Conservation (phyloP, 1,140 invertebrate genomes). For the Lordiphosa clarofinis region DNA sequence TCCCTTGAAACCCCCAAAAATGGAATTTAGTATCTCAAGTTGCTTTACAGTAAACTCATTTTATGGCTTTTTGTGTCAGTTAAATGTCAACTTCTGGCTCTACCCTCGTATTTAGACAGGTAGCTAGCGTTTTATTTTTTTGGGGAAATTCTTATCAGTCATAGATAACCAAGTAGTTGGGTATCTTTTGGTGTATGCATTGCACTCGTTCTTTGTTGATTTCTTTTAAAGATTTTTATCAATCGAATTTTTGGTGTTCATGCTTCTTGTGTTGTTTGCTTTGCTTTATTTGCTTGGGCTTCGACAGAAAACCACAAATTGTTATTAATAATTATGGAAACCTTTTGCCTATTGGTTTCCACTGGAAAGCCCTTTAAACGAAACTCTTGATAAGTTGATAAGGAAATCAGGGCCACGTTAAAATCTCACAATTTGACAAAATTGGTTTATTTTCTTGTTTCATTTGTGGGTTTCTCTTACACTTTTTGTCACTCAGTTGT, state of each 20-base stretch:
- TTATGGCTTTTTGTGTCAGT: too few relatives aligned
- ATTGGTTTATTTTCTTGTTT: slow-evolving; percentile 1
- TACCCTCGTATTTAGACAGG: slow-evolving; percentile 35
- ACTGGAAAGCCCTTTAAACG: slow-evolving; percentile 18
- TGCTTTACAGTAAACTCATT: too few relatives aligned
- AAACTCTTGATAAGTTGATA: slow-evolving; percentile 26
- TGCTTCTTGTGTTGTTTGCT: slow-evolving; percentile 36
- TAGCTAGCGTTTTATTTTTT: slow-evolving; percentile 26
- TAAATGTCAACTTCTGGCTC: background rate
- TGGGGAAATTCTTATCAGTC: slow-evolving; percentile 38
- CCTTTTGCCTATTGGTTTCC: slow-evolving; percentile 43
- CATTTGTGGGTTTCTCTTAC: slow-evolving; percentile 4
- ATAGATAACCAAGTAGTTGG: slow-evolving; percentile 27
- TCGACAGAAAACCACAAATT: slow-evolving; percentile 12
- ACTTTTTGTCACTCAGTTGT: slow-evolving; percentile 36
- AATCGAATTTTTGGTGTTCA: slow-evolving; percentile 19
- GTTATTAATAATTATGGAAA: slow-evolving; percentile 33
- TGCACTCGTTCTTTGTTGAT: slow-evolving; percentile 46
- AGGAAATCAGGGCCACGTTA: slow-evolving; percentile 12
- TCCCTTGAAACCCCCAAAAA: too few relatives aligned
- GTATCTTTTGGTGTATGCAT: slow-evolving; percentile 27
- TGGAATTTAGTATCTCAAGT: too few relatives aligned
- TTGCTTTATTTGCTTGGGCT: slow-evolving; percentile 40
- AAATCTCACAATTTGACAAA: slow-evolving; percentile 40
- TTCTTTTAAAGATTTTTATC: slow-evolving; percentile 44